phyloP scores from a whole-genome alignment of 1,140 invertebrate species.

The Drosophila sp. region DNA sequence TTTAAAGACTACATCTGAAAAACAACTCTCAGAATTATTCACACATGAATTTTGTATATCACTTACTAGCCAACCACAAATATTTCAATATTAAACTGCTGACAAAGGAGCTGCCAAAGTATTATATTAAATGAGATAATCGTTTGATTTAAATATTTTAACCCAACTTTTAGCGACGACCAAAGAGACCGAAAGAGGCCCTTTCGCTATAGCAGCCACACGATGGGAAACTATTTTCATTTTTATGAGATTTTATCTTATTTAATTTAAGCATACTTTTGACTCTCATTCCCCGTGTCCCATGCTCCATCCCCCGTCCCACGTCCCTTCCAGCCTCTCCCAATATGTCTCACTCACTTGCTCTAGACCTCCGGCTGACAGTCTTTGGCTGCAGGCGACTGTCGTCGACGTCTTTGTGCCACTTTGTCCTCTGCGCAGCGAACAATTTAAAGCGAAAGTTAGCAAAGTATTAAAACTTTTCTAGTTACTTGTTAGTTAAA shows the following conservation, averaged over 20 bases:
- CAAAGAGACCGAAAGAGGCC: neutral
- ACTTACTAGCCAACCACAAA: constrained; percentile 25
- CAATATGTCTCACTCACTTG: neutral
- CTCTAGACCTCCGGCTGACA: constrained; percentile 30
- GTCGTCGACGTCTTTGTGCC: constrained; percentile 52
- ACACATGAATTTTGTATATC: constrained; percentile 8
- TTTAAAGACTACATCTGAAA: too few species aligned
- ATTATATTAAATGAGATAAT: constrained; percentile 76
- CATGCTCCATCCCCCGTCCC: neutral
- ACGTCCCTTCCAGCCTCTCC: neutral
- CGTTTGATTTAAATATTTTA: constrained; percentile 68
- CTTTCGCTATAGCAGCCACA: constrained; percentile 35
- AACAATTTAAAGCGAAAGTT: constrained; percentile 81
- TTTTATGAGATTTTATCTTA: constrained; percentile 81
- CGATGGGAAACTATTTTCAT: constrained; percentile 68
- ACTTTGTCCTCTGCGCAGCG: constrained; percentile 56
- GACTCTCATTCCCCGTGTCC: constrained; percentile 2
- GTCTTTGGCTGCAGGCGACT: constrained; percentile 36
- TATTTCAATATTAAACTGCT: constrained; percentile 52
- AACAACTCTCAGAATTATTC: constrained; percentile 10
- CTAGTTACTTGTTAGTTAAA: constrained; percentile 81
- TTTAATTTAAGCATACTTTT: constrained; percentile 81
- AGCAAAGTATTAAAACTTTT: constrained; percentile 75
- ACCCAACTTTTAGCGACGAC: neutral
- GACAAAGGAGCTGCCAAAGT: constrained; percentile 45